Conservation (phyloP, 2,113 vertebrate genomes). For the Dromas ardeola region DNA sequence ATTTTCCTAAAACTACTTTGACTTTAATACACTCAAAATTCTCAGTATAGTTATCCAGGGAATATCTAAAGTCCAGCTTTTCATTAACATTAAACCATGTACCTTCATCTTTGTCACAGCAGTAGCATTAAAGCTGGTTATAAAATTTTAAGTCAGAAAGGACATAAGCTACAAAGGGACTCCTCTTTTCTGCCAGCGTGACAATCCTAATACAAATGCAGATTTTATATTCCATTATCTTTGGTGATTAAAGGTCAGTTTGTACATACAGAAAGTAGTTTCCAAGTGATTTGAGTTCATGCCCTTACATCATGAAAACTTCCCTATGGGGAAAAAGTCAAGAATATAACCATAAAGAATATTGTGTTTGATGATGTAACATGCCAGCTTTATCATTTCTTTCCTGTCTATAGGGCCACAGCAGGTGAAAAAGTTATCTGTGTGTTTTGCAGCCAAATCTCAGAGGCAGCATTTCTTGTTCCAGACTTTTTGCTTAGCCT, state of each 20-base stretch:
- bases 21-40: not conserved
- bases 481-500: not conserved
- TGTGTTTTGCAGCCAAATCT: not conserved
- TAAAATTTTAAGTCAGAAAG: constrained; percentile 16
- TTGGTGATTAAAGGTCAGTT: constrained; percentile 19
- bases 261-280: not conserved
- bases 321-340: not conserved
- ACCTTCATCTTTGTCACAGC: not conserved
- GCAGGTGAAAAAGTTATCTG: not conserved
- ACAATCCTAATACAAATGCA: not conserved
- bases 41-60: not conserved
- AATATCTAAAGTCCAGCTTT: not conserved
- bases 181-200: not conserved
- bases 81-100: not conserved
- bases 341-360: not conserved
- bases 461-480: not conserved
- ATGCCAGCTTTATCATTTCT: not conserved
- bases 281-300: not conserved
- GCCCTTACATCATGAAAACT: not conserved
- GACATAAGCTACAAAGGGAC: not conserved
- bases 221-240: constrained; percentile 11
- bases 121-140: not conserved
- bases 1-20: not conserved
- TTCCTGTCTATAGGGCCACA: not conserved
- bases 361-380: not conserved